A percentile compares a stretch with the other conserved stretches of the same genome.
Conservation (phyloP, 2,797 vertebrate genomes). For the Cossypha dichroa region DNA sequence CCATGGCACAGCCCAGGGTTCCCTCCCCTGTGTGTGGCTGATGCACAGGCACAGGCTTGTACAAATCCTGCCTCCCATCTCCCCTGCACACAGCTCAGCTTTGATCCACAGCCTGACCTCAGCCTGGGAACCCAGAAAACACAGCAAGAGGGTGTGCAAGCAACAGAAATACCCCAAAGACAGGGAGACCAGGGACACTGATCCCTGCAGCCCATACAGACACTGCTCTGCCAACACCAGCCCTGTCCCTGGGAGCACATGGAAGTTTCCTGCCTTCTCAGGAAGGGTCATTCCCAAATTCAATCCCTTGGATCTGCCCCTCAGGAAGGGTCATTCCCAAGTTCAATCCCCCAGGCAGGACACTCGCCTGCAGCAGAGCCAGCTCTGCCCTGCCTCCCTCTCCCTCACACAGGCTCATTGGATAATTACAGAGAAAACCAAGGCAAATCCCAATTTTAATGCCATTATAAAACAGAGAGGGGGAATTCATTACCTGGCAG, state of each 20-base stretch:
- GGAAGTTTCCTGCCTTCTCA: not conserved
- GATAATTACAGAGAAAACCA: constrained; percentile 60
- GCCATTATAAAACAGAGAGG: constrained; percentile 69
- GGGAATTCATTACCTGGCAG: constrained; percentile 71
- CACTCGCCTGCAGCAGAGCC: not conserved
- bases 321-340: too few relatives aligned
- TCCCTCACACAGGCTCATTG: not conserved
- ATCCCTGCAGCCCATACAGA: not conserved
- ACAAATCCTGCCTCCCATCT: not conserved
- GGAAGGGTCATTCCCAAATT: not conserved
- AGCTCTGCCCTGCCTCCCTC: constrained; percentile 24
- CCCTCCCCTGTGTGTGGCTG: accelerated
- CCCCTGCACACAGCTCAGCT: not conserved
- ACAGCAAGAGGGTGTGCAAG: not conserved
- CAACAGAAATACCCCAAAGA: not conserved
- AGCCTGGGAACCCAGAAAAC: not conserved
- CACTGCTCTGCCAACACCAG: not conserved
- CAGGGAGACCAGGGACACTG: not conserved
- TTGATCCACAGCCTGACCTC: not conserved
- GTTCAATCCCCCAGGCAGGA: not conserved
- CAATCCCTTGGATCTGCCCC: too few relatives aligned
- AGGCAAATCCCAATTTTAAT: constrained; percentile 68
- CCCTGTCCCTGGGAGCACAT: not conserved
- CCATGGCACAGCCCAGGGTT: accelerated
- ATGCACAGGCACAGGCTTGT: not conserved